These are phyloP conservation scores for Hoplodrina blanda DNA, from an alignment of 2,888 invertebrate genomes.

Conservation along the genomic window DNA sequence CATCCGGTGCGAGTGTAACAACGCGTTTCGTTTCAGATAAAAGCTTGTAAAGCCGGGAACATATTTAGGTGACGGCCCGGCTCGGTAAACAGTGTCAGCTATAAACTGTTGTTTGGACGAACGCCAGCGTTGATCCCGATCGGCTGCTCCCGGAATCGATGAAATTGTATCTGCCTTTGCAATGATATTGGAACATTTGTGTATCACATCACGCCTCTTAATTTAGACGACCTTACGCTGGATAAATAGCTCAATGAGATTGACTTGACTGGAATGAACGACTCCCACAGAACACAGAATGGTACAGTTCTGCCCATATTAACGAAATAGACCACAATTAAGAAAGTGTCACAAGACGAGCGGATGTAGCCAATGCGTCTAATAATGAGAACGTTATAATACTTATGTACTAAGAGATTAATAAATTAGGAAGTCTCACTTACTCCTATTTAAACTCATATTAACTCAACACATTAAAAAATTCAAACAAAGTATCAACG, in stretches of 20 bases:
- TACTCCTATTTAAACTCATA: conserved; percentile 23
- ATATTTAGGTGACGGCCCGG: conserved; percentile 73
- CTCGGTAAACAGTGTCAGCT: conserved; percentile 77
- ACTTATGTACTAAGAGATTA: conserved; percentile 18
- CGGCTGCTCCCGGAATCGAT: conserved; percentile 68
- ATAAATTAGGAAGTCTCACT: conserved; percentile 39
- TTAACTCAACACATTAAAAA: not conserved
- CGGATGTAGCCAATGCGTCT: conserved; percentile 40
- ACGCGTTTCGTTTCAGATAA: conserved; percentile 67
- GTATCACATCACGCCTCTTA: conserved; percentile 43
- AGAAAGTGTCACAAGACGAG: conserved; percentile 28
- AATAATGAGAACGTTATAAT: conserved; percentile 25
- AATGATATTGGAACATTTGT: conserved; percentile 57
- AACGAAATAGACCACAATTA: conserved; percentile 38
- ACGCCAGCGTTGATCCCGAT: conserved; percentile 75
- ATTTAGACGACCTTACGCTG: conserved; percentile 54
- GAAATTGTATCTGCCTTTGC: conserved; percentile 57
- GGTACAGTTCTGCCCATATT: conserved; percentile 21
- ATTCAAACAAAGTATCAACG: conserved; percentile 8
- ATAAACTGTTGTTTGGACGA: conserved; percentile 81
- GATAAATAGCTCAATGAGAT: conserved; percentile 41
- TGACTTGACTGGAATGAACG: conserved; percentile 17
- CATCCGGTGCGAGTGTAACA: conserved; percentile 67
- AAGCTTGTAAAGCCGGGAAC: conserved; percentile 69
- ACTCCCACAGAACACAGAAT: conserved; percentile 28